These are phyloP conservation scores for Epizoanthus rinbou DNA, from an alignment of 92 coral and sea anemone genomes.

Conservation along the genomic window DNA sequence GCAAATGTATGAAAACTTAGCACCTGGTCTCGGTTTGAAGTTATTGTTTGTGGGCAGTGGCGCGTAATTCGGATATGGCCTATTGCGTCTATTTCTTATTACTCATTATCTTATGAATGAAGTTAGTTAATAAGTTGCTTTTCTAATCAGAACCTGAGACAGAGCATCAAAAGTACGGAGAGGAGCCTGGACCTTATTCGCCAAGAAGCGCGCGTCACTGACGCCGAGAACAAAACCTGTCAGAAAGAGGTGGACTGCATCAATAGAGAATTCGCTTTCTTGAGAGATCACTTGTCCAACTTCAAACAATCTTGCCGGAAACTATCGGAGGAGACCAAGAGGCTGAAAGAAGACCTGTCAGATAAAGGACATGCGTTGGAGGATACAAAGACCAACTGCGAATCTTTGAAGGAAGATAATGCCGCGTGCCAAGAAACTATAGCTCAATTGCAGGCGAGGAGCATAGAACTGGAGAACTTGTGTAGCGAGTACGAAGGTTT, in stretches of 20 bases:
- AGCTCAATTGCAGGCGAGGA: slow-evolving; percentile 63
- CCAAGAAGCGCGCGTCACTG: slow-evolving; percentile 72
- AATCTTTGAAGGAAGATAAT: slow-evolving; percentile 67
- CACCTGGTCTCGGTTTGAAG: too few relatives aligned
- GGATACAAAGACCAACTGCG: slow-evolving; percentile 55
- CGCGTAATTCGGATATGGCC: too few relatives aligned
- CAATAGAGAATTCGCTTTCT: slow-evolving; percentile 75
- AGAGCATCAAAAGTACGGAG: slow-evolving; percentile 68
- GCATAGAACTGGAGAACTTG: slow-evolving; percentile 67
- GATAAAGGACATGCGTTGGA: slow-evolving; percentile 58
- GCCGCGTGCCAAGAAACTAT: slow-evolving; percentile 61
- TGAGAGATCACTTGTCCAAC: slow-evolving; percentile 65
- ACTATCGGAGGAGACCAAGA: slow-evolving; percentile 67
- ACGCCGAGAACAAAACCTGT: slow-evolving; percentile 65
- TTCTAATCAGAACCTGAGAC: slow-evolving; percentile 53
- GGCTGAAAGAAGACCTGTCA: slow-evolving; percentile 60
- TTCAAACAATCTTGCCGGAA: slow-evolving; percentile 67
- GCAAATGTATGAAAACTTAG: too few relatives aligned
- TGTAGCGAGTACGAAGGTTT: slow-evolving; percentile 71
- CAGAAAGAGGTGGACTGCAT: slow-evolving; percentile 79
- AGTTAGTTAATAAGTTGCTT: too few relatives aligned
- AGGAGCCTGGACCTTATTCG: slow-evolving; percentile 70
- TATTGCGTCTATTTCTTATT: too few relatives aligned
- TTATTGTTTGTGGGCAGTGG: too few relatives aligned
- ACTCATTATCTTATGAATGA: too few relatives aligned